Evolutionary conservation across 2,888 invertebrate genomes (phyloP), one percentile per base, ranked within the genome.

Genomic region (Gibbula magus): DNA sequence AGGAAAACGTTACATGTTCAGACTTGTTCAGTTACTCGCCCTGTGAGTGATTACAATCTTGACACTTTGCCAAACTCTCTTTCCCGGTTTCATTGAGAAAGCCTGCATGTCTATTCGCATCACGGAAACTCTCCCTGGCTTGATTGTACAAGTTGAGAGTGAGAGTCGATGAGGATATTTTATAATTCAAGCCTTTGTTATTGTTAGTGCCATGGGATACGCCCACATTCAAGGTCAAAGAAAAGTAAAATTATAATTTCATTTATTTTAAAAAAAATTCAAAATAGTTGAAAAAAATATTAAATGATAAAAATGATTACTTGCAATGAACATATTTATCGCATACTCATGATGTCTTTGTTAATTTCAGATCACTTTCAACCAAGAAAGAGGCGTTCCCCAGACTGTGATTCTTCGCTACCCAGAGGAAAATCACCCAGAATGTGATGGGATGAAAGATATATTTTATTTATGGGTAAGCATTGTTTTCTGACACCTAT

Each of bases 401-500:
- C 70, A 35, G 70, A 61, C 25, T 29, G 29, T 35, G 70, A 70
- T 20, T 35, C 70, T 18, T 32, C 61, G 25, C n/a, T 70, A 35
- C 70, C 32, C 70, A 70, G 39, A 35, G 70, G 35, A 3, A 70
- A 70, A 32, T 70, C 70, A 4, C 70, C 70, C 32, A 3, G 70
- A 70, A 32, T 70, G 39, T 70, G 70, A 70, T 70, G 70, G 18
- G 61, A 54, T 54, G 20, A 61, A 25, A 70, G 70, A 70, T 16
- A 18, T 70, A 70, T 70, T 35, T 70, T 32, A 70, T 70, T 70
- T 70, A 70, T 35, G 70, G 70, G 70, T 70, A 70, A 70, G 70
- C 35, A 18, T 70, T 7, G 35, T 70, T 70, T 67, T 35, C 35
- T 8, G n/a, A 29, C 29, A 35, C 20, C 20, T 32, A 39, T 70